These are phyloP conservation scores for Acanthosoma haemorrhoidale DNA, from an alignment of 2,888 invertebrate species.

Conservation along the genomic window DNA sequence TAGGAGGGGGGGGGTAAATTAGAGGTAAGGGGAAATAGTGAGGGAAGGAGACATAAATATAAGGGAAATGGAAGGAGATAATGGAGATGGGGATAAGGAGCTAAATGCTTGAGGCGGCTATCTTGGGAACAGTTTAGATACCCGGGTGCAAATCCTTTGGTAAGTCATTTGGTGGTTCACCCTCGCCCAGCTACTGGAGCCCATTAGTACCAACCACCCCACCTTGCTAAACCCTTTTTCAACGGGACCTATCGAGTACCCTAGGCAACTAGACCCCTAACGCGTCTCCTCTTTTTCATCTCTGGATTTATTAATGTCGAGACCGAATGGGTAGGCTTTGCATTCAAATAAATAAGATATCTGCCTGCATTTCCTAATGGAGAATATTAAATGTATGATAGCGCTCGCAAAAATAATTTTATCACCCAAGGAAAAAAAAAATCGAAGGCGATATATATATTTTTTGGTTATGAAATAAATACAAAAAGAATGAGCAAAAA, in stretches of 20 bases:
- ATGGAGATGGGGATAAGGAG: constrained; percentile 31
- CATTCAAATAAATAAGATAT: no score
- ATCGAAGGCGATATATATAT: no score
- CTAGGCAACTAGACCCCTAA: no score
- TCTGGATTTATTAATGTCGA: background rate
- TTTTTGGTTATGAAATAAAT: no score
- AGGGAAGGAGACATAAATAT: constrained; percentile 29
- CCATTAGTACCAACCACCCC: background rate
- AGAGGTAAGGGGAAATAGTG: constrained; percentile 23
- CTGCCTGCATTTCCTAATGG: no score
- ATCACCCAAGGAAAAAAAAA: no score
- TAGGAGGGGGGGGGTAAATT: constrained; percentile 24
- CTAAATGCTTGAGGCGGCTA: constrained; percentile 25
- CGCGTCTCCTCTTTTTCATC: constrained; percentile 1
- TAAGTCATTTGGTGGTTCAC: constrained; percentile 25
- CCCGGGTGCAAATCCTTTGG: constrained; percentile 24
- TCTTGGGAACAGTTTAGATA: constrained; percentile 25
- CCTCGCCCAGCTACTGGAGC: background rate
- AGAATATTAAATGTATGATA: no score
- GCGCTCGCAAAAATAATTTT: no score
- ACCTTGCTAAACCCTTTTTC: constrained; percentile 24
- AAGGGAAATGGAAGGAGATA: constrained; percentile 31
- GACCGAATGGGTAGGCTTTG: no score
- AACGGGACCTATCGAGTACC: constrained; percentile 17
- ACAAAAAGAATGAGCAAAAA: no score